A percentile compares a stretch with the other conserved stretches of the same genome.
Evolutionary conservation across 1,140 invertebrate species (phyloP).

Genomic region (Druon quercuslanigerum): DNA sequence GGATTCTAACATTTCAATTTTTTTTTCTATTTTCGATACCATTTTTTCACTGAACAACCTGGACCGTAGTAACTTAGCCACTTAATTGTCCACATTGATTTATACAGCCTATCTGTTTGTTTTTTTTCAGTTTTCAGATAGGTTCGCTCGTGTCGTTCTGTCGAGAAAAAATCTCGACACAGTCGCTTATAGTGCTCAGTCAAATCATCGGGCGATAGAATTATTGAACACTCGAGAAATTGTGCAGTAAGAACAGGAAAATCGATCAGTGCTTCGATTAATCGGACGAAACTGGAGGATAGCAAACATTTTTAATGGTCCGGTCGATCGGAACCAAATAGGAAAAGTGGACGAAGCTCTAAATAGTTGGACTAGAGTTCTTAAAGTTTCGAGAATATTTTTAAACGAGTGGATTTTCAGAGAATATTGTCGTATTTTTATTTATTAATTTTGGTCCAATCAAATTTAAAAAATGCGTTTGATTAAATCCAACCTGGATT

Average conservation of each 20-base stretch:
- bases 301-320: slow-evolving; percentile 17
- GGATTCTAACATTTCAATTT: neutral
- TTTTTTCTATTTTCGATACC: neutral
- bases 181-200: slow-evolving; percentile 1
- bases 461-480: no score
- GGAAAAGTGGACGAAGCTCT: slow-evolving; percentile 1
- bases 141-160: slow-evolving; percentile 35
- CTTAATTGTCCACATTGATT: slow-evolving; percentile 16
- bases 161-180: slow-evolving; percentile 1
- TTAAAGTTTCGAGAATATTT: neutral
- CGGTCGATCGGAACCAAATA: slow-evolving; percentile 4
- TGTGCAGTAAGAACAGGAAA: slow-evolving; percentile 11
- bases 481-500: no score
- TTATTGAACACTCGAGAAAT: slow-evolving; percentile 29
- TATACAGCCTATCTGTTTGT: slow-evolving; percentile 26
- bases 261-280: slow-evolving; percentile 18
- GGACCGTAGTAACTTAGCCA: neutral
- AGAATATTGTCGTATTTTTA: neutral
- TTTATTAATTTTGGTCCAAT: neutral
- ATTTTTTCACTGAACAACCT: neutral
- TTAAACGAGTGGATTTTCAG: neutral
- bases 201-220: slow-evolving; percentile 19
- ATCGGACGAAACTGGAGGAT: slow-evolving; percentile 18
- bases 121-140: slow-evolving; percentile 33
- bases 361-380: slow-evolving; percentile 21